Conservation (phyloP, 1,140 invertebrate species). For the Eupristina koningsbergeri region DNA sequence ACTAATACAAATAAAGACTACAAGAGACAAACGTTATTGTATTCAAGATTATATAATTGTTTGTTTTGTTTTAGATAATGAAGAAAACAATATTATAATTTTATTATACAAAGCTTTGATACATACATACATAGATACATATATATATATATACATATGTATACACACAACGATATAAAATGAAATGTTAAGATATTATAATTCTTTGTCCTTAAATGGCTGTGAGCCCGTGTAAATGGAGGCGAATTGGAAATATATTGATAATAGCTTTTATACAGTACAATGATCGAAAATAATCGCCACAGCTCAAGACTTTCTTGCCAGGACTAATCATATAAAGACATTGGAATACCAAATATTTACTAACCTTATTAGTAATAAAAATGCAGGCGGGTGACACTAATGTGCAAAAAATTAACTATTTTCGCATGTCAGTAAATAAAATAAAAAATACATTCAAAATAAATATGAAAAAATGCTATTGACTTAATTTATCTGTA, state of each 20-base stretch:
- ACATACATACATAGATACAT: too few species aligned
- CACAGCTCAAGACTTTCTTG: constrained; percentile 62
- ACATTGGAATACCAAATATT: constrained; percentile 54
- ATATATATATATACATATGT: too few species aligned
- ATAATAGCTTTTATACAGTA: constrained; percentile 38
- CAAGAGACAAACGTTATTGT: constrained; percentile 3
- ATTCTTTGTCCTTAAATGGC: constrained; percentile 60
- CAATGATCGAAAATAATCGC: constrained; percentile 43
- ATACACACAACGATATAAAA: background rate
- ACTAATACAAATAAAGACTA: constrained; percentile 1
- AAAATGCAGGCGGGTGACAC: constrained; percentile 26
- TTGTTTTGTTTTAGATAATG: constrained; percentile 31
- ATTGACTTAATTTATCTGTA: constrained; percentile 20
- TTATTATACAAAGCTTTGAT: constrained; percentile 24
- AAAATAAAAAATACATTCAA: constrained; percentile 10
- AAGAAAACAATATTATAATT: constrained; percentile 28
- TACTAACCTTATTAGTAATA: constrained; percentile 47
- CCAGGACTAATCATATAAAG: constrained; percentile 57
- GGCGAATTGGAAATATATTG: background rate
- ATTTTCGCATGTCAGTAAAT: constrained; percentile 3
- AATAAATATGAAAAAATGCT: constrained; percentile 18
- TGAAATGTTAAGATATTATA: constrained; percentile 26
- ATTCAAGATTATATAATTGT: constrained; percentile 11
- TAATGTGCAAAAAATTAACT: constrained; percentile 25
- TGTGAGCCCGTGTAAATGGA: constrained; percentile 62